These are phyloP conservation scores for Hirtodrosophila duncani DNA, from an alignment of 2,888 invertebrate genomes.

Conservation along the genomic window DNA sequence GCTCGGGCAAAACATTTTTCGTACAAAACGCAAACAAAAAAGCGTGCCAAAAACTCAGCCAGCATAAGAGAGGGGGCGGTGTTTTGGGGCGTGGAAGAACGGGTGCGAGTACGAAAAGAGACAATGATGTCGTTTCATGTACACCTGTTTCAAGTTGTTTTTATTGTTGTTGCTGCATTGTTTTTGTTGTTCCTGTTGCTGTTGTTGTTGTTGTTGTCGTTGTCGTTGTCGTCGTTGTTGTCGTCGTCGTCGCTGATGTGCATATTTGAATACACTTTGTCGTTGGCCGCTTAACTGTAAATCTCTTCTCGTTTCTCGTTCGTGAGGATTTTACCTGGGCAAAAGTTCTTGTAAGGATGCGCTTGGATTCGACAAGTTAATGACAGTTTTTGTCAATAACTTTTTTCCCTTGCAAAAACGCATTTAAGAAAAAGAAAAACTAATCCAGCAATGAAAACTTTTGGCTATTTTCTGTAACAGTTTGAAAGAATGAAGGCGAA, in stretches of 20 bases:
- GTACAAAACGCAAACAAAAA: slow-evolving; percentile 49
- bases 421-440: slow-evolving; percentile 5
- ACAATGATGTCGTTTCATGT: slow-evolving; percentile 70
- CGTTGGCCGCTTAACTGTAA: slow-evolving; percentile 71
- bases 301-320: slow-evolving; percentile 24
- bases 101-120: slow-evolving; percentile 27
- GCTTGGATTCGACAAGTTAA: slow-evolving; percentile 54
- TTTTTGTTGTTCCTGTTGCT: slow-evolving; percentile 20
- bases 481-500: too few species aligned
- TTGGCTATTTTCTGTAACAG: too few species aligned
- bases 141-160: slow-evolving; percentile 69
- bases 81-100: background rate
- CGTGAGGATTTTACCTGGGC: slow-evolving; percentile 41
- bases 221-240: slow-evolving; percentile 21
- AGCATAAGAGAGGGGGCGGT: background rate
- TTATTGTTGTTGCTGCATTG: slow-evolving; percentile 56
- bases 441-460: slow-evolving; percentile 6
- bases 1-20: slow-evolving; percentile 62
- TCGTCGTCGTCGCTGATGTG: slow-evolving; percentile 43
- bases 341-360: slow-evolving; percentile 42
- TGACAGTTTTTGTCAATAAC: slow-evolving; percentile 73
- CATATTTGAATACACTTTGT: slow-evolving; percentile 72
- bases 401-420: slow-evolving; percentile 45
- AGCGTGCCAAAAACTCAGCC: slow-evolving; percentile 65
- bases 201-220: slow-evolving; percentile 27